Evolutionary conservation across 2,888 invertebrate species (phyloP).

Genomic region (Acleris holmiana): DNA sequence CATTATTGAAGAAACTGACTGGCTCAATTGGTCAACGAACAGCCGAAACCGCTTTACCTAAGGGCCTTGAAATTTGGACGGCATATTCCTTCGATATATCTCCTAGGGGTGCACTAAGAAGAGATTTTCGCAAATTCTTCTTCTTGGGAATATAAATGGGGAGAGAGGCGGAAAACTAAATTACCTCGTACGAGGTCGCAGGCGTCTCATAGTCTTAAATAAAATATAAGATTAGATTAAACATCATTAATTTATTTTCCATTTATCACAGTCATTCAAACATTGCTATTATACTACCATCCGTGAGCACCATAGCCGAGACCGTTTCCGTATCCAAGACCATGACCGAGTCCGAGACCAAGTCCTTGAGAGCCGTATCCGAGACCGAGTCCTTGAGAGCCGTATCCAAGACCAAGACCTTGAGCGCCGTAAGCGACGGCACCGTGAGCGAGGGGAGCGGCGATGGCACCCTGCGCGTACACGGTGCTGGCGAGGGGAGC

Average conservation of each 20-base stretch:
- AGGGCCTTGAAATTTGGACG: no score
- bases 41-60: no score
- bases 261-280: slow-evolving; percentile 23
- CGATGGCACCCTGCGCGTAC: slow-evolving; percentile 13
- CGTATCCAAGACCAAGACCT: slow-evolving; percentile 26
- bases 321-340: slow-evolving; percentile 24
- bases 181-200: no score
- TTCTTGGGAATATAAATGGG: no score
- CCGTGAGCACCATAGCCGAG: slow-evolving; percentile 16
- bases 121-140: no score
- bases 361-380: slow-evolving; percentile 7
- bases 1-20: no score
- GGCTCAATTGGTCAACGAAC: no score
- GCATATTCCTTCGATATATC: no score
- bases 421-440: slow-evolving; percentile 36
- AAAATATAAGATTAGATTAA: background rate
- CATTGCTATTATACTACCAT: slow-evolving; percentile 18
- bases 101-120: no score
- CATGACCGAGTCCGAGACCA: slow-evolving; percentile 20
- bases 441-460: slow-evolving; percentile 38
- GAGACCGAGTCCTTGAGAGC: slow-evolving; percentile 19
- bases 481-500: slow-evolving; percentile 42
- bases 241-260: slow-evolving; percentile 13
- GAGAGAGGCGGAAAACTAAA: no score
- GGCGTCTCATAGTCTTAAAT: no score